phyloP scores from a whole-genome alignment of 2,113 vertebrate genomes.

The Todiramphus chloris region DNA sequence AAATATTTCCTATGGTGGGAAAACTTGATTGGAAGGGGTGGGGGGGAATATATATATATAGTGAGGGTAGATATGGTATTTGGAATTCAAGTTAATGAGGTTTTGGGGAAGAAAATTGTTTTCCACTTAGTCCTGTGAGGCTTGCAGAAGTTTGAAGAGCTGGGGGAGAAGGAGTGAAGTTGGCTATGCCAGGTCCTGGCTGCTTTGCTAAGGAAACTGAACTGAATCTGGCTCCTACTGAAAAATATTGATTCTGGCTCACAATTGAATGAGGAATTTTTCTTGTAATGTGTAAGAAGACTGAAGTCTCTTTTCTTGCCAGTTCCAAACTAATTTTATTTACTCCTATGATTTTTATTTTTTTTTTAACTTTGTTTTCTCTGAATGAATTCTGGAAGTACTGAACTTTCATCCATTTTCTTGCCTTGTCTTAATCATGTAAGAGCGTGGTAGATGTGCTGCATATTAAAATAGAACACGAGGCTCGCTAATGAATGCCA shows the following conservation, averaged over 20 bases:
- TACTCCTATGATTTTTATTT: neutral
- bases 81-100: constrained; percentile 41
- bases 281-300: constrained; percentile 56
- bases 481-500: constrained; percentile 9
- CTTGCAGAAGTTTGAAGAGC: constrained; percentile 25
- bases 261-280: constrained; percentile 66
- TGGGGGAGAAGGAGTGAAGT: neutral
- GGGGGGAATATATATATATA: neutral
- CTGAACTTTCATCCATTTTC: constrained; percentile 47
- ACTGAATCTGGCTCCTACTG: constrained; percentile 63
- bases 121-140: constrained; percentile 30
- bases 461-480: constrained; percentile 8
- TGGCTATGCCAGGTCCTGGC: constrained; percentile 6
- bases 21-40: constrained; percentile 22
- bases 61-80: constrained; percentile 34
- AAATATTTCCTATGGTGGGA: constrained; percentile 41
- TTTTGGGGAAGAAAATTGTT: constrained; percentile 6
- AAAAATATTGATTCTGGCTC: constrained; percentile 72
- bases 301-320: constrained; percentile 54
- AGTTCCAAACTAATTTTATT: constrained; percentile 63
- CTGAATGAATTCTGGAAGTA: constrained; percentile 41
- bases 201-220: constrained; percentile 57
- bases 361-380: constrained; percentile 60
- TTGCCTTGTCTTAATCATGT: constrained; percentile 22
- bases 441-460: neutral